Base-by-base conservation (phyloP, 2,888 invertebrate species). In the Amiota communis region DNA sequence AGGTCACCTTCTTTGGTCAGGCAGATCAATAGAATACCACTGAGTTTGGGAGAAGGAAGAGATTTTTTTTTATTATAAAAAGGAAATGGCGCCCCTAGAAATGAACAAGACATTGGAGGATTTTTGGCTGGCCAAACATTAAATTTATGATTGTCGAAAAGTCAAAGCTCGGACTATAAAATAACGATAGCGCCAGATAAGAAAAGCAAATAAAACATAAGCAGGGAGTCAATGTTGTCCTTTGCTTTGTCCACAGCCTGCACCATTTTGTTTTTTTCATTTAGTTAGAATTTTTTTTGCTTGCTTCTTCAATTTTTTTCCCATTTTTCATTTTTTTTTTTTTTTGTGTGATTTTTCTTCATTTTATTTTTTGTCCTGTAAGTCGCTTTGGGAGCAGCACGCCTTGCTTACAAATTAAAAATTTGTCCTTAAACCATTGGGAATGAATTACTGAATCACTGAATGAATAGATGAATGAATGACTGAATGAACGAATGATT, bases 351-450 rank as follows among this genome's bases (percentile, higher is more conserved):
- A 13, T 11, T 61, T 10, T 23, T 13, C 36, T 84, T 79, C 78
- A 74, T 76, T 79, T 77, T 65, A 73, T 73, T n/a, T 20, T 20
- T 56, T 71, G 48, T 56, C 56, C 20, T 51, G 48, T 47, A 12
- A n/a, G 61, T 63, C 74, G 8, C 53, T 71, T 17, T 47, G 77
- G 70, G 74, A 63, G 74, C 67, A 70, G 72, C 77, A 74, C 74
- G 74, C 74, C 69, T 68, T 71, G 79, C 75, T 72, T 75, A 81
- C 84, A 82, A 82, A 84, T 84, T 84, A 83, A 79, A 82, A 81
- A 81, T 79, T 79, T 84, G 83, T 80, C 81, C 74, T 78, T 79
- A 76, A 76, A 77, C 80, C 79, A 79, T 73, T 78, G 78, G 74
- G 75, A 74, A 68, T 36, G 36, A 36, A 36, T 36, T 36, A 36